Evolutionary conservation across 2,113 vertebrate species (phyloP), one percentile per base, ranked within the genome.

Genomic region (Grantiella picta): DNA sequence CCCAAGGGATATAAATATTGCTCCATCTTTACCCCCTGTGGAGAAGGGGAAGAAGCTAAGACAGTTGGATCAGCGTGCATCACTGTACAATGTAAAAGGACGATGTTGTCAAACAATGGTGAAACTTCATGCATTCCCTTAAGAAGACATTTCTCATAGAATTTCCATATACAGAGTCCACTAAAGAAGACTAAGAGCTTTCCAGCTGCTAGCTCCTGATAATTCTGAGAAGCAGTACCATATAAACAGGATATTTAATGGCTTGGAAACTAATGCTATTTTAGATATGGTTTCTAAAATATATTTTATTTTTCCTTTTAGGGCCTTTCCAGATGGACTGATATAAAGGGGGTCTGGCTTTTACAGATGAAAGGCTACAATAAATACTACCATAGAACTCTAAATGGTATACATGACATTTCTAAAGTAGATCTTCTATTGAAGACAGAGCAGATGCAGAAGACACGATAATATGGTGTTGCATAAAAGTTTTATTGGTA

Each of bases 401-500:
- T 88, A 12, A 94, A 87, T 47, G 12, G 59, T 94, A 56, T 83
- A 94, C 65, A 69, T 82, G 94, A 86, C 72, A 92, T 89, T 95
- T 95, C 84, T 88, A 47, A 91, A 96, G 87, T 73, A 87, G 64
- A 90, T 88, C 91, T 95, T 86, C 84, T 77, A 86, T 33, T 92
- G 88, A 94, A 95, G 82, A 87, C 42, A 61, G 24, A 57, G 70
- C 71, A 96, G 91, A 95, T 85, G 87, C 84, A 91, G 71, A 95
- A 70, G 91, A 95, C 90, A 52, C 66, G 85, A 94, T 93, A 92
- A 91, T 94, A 91, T 36, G 89, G 27, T 59, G 19, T 85, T 94
- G 85, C 82, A 96, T 96, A 95, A 96, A 95, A 95, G 93, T 96
- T 97, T 92, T 95, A 95, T 93, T 90, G 68, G 79, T 54, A 85